Conservation (phyloP, 2,113 vertebrate genomes). For the Petroica traversi region DNA sequence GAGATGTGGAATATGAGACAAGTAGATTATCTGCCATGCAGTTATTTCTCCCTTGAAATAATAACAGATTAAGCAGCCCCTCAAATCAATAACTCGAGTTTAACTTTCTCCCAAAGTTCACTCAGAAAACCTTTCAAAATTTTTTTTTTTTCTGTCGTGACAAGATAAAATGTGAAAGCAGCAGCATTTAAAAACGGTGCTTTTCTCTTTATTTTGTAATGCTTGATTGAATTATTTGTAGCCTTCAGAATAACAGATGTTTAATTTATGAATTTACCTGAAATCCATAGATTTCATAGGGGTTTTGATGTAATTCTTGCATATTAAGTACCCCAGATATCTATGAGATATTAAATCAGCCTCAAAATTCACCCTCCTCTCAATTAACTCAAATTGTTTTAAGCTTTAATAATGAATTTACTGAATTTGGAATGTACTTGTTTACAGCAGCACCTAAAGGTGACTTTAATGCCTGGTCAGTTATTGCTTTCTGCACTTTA, state of each 20-base stretch:
- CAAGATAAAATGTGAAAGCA: background rate
- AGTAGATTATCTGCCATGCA: conserved; percentile 7
- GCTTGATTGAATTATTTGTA: background rate
- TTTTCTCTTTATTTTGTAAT: background rate
- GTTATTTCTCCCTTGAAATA: conserved; percentile 30
- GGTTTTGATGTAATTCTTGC: background rate
- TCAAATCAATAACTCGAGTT: background rate
- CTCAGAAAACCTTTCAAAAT: background rate
- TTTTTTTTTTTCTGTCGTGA: background rate
- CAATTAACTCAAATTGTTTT: background rate
- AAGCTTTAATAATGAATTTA: background rate
- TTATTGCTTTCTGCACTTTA: background rate
- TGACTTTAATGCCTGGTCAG: background rate
- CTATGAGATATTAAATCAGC: background rate
- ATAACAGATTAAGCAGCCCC: conserved; percentile 5
- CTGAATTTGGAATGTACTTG: background rate
- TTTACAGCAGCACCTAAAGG: background rate
- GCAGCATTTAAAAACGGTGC: background rate
- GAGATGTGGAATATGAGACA: conserved; percentile 10
- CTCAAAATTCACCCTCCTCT: background rate
- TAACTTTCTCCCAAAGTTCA: conserved; percentile 4
- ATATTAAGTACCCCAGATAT: rapidly evolving
- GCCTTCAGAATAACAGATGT: background rate
- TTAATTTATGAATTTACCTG: background rate
- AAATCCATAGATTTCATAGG: background rate